Base-by-base conservation (phyloP, 2,888 invertebrate genomes). In the Antitype chi region DNA sequence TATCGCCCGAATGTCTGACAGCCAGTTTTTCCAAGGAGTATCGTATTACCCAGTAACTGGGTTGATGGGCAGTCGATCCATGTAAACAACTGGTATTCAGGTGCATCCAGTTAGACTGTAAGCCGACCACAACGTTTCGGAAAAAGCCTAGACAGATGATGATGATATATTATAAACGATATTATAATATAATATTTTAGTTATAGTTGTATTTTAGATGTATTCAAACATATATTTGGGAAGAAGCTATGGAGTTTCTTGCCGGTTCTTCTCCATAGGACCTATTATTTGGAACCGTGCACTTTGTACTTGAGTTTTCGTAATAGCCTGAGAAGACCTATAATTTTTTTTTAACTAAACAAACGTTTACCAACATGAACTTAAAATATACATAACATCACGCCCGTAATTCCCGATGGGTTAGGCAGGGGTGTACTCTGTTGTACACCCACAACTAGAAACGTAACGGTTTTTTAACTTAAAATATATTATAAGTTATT, bases 261-360 rank as follows among this genome's bases (percentile, higher is more conserved):
- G 78, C 64, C 80, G 78, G 78, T 78, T 78, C 78, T 78, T 78
- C 80, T 78, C 80, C 80, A 79, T 79, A 53, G 15, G 64, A 25
- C 13, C 17, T 15, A 8, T 2, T 55, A 11, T 64, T 59, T 73
- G 25, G 78, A 80, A 78, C 78, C 73, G 73, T 20, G 59, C 62
- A 23, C 9, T n/a, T 77, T 55, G 8, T 47, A 20, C 8, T 59
- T 38, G 15, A 17, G 2, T 47, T 32, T 53, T 64, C 47, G n/a
- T 57, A n/a, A 70, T 28, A 55, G 43, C 20, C 28, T n/a, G 3
- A 17, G 25, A 38, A 71, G 28, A 15, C 6, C n/a, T 70, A 23
- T 20, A 32, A 32, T n/a, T 38, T n/a, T 38, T n/a, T 53, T n/a
- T 7, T 38, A 68, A n/a, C 20, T 20, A n/a, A 17, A 32, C 23